Evolutionary conservation across 2,888 invertebrate species (phyloP).

Genomic region (Spilarctia lutea): DNA sequence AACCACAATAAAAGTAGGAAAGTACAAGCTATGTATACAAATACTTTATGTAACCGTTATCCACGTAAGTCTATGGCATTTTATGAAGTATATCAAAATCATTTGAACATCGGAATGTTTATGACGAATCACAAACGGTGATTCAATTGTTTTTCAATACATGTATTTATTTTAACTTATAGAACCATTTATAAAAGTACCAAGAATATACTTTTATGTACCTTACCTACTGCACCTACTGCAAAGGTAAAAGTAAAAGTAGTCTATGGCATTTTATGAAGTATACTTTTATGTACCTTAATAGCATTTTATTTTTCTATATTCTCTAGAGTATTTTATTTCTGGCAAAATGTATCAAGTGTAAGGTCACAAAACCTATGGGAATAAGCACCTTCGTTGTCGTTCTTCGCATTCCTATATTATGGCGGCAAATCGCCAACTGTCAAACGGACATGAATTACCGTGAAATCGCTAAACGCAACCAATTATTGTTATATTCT

Average conservation of each 20-base stretch:
- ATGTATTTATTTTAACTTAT: neutral
- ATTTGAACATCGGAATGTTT: constrained; percentile 22
- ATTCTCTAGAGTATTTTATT: neutral
- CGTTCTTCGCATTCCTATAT: constrained; percentile 44
- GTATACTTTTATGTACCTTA: neutral
- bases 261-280: too few species aligned
- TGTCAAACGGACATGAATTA: constrained; percentile 63
- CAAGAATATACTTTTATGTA: too few species aligned
- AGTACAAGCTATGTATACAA: neutral
- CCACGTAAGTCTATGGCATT: constrained; percentile 9
- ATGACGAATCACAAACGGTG: constrained; percentile 21
- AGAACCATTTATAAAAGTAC: neutral
- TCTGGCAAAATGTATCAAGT: constrained; percentile 9
- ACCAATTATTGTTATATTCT: constrained; percentile 58
- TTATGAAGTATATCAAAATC: constrained; percentile 13
- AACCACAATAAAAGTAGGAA: neutral
- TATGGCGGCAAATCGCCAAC: constrained; percentile 50
- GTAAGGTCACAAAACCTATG: constrained; percentile 30
- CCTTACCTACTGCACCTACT: too few species aligned
- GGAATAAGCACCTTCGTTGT: constrained; percentile 41
- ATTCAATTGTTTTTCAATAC: constrained; percentile 10
- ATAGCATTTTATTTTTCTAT: neutral
- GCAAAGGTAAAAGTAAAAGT: too few species aligned
- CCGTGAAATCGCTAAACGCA: constrained; percentile 71
- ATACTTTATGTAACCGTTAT: constrained; percentile 9